A percentile compares a stretch with the other conserved stretches of the same genome.
These are phyloP conservation scores for Brachyistius frenatus DNA, from an alignment of 2,113 vertebrate species.

Conservation along the genomic window DNA sequence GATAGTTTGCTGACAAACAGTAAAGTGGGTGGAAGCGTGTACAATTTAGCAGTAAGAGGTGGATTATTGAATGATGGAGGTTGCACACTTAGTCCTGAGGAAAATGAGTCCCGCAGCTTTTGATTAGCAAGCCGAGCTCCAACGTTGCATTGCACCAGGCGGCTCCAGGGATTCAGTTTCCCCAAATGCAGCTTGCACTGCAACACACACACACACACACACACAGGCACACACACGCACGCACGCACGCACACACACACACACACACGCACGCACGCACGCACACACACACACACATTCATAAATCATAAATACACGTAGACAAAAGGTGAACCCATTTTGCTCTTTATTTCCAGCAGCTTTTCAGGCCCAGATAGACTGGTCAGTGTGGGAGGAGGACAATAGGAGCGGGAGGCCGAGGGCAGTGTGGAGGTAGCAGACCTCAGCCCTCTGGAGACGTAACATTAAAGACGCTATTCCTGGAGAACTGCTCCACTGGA, in stretches of 20 bases:
- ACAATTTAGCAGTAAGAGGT: slow-evolving; percentile 71
- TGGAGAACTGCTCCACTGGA: slow-evolving; percentile 63
- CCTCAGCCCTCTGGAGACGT: slow-evolving; percentile 69
- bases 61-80: slow-evolving; percentile 78
- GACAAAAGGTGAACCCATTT: slow-evolving; percentile 80
- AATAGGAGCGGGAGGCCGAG: slow-evolving; percentile 76
- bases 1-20: slow-evolving; percentile 78
- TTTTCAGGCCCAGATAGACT: slow-evolving; percentile 74
- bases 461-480: slow-evolving; percentile 74
- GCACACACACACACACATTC: slow-evolving; percentile 40
- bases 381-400: slow-evolving; percentile 82
- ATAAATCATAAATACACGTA: slow-evolving; percentile 80
- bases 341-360: slow-evolving; percentile 75
- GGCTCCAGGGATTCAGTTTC: slow-evolving; percentile 66
- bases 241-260: slow-evolving; percentile 33
- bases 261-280: slow-evolving; percentile 33
- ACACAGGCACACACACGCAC: slow-evolving; percentile 34
- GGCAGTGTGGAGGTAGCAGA: slow-evolving; percentile 61
- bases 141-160: slow-evolving; percentile 43
- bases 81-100: slow-evolving; percentile 65
- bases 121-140: slow-evolving; percentile 75
- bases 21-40: slow-evolving; percentile 67
- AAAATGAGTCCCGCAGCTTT: slow-evolving; percentile 76
- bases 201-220: slow-evolving; percentile 40
- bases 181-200: slow-evolving; percentile 31